Percentiles rank a stretch among this genome's conserved stretches.
phyloP scores from a whole-genome alignment of 2,888 invertebrate species.

The Elmis aenea region DNA sequence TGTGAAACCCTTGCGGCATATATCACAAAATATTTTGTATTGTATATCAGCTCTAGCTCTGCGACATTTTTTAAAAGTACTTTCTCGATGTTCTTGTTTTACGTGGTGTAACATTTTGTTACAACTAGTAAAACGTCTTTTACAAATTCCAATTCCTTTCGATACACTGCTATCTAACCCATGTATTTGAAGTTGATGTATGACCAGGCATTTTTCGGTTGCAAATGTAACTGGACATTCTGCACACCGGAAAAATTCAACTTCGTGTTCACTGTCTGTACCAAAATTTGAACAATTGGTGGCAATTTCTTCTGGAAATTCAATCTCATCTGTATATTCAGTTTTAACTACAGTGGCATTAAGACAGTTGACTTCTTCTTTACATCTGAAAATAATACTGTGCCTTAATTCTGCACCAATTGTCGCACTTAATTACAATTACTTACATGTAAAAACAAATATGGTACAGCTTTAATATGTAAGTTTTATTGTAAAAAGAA shows the following conservation, averaged over 20 bases:
- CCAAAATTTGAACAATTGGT: too few species aligned
- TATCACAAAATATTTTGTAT: constrained; percentile 21
- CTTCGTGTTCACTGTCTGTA: constrained; percentile 1
- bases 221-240: constrained; percentile 6
- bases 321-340: too few species aligned
- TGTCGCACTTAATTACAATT: background rate
- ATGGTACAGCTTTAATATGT: background rate
- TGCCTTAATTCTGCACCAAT: background rate
- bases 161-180: background rate
- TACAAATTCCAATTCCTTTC: constrained; percentile 7
- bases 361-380: background rate
- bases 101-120: constrained; percentile 11
- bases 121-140: constrained; percentile 7
- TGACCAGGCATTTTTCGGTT: constrained; percentile 4
- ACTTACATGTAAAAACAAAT: background rate
- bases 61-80: constrained; percentile 9
- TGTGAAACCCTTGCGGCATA: constrained; percentile 22
- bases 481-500: too few species aligned
- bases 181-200: constrained; percentile 8
- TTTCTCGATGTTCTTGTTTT: constrained; percentile 14
- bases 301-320: background rate
- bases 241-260: constrained; percentile 2
- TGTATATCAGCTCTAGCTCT: constrained; percentile 14
- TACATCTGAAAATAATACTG: background rate
- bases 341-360: background rate